A percentile compares a stretch with the other conserved stretches of the same genome.
Evolutionary conservation across 2,113 vertebrate species (phyloP).

Genomic region (Etia nguti): DNA sequence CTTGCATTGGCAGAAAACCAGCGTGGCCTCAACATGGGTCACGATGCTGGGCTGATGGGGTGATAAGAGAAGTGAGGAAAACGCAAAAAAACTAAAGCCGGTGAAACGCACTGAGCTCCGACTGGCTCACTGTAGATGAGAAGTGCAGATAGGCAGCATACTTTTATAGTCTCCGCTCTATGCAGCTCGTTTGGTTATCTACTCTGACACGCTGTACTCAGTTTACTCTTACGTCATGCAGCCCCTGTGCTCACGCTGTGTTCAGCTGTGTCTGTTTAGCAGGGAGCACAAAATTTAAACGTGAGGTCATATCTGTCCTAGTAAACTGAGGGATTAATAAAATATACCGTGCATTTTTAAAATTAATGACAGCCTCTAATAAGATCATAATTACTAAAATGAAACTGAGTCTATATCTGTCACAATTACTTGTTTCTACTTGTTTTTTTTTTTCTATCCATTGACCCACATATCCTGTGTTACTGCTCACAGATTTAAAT

Average conservation of each 20-base stretch:
- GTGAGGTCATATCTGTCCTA: not conserved
- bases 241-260: not conserved
- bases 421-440: not conserved
- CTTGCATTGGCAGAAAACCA: not conserved
- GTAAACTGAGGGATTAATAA: conserved; percentile 4
- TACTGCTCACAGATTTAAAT: not conserved
- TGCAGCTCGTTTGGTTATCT: not conserved
- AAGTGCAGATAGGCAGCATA: not conserved
- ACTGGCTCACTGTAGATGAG: not conserved
- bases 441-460: not conserved
- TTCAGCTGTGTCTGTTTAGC: conserved; percentile 24
- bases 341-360: not conserved
- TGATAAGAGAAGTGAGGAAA: not conserved
- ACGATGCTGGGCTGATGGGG: not conserved
- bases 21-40: not conserved
- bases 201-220: not conserved
- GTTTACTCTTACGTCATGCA: not conserved
- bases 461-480: not conserved
- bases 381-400: not conserved
- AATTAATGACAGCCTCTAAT: not conserved
- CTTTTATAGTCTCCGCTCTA: not conserved
- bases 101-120: not conserved
- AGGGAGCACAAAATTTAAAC: not conserved
- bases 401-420: not conserved
- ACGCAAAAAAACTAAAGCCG: not conserved